Evolutionary conservation across 2,113 vertebrate species (phyloP).

Genomic region (Opisthocomus hoazin): DNA sequence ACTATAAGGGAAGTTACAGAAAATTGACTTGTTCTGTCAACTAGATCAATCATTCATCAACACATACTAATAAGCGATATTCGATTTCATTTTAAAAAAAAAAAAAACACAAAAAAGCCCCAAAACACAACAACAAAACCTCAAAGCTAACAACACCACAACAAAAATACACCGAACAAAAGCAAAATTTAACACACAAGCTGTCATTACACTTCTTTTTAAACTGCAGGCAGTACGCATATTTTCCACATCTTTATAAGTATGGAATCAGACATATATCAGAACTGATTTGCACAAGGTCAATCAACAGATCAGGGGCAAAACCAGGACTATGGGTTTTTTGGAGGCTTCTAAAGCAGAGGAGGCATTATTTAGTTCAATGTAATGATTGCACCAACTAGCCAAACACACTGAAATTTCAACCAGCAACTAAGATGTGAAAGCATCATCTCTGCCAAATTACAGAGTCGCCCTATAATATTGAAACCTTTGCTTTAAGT

Average conservation of each 20-base stretch:
- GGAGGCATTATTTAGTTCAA: background rate
- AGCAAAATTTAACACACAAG: background rate
- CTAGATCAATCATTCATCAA: background rate
- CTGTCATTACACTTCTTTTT: background rate
- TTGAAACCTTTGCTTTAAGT: background rate
- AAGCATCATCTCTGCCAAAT: background rate
- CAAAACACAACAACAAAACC: background rate
- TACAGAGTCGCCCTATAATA: background rate
- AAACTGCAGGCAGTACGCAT: background rate
- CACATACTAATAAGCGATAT: background rate
- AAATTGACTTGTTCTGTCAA: background rate
- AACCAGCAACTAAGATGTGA: background rate
- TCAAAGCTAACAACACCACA: background rate
- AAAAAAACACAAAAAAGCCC: rapidly evolving
- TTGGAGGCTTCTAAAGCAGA: background rate
- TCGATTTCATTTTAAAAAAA: background rate
- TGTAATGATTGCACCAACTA: background rate
- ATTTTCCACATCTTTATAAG: background rate
- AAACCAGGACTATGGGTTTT: background rate
- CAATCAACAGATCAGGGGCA: background rate
- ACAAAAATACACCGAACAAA: background rate
- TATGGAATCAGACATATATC: background rate
- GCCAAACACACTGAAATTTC: background rate
- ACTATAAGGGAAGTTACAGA: background rate
- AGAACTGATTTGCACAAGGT: background rate